Percentiles rank a stretch among this genome's conserved stretches.
Evolutionary conservation across 2,888 invertebrate genomes (phyloP).

Genomic region (Ennomos fuscantarius): DNA sequence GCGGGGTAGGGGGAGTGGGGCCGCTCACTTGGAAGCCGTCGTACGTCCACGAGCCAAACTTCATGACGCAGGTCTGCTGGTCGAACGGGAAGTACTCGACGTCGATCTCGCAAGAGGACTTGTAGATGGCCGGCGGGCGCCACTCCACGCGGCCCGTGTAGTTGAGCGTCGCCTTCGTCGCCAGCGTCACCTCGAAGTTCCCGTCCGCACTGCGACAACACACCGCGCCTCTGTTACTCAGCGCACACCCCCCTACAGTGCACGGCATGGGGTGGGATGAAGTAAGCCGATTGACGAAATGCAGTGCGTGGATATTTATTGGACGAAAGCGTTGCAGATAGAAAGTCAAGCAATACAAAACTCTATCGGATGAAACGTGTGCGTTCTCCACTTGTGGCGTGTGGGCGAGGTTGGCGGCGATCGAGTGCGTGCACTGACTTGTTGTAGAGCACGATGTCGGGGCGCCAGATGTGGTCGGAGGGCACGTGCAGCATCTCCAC

Average conservation of each 20-base stretch:
- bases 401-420: background rate
- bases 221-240: background rate
- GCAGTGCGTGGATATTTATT: no score
- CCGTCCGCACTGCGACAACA: conserved; percentile 91
- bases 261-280: no score
- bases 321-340: no score
- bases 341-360: no score
- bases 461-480: conserved; percentile 98
- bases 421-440: conserved; percentile 86
- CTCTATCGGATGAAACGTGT: no score
- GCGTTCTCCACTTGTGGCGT: background rate
- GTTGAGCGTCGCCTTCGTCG: conserved; percentile 95
- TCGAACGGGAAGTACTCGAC: conserved; percentile 97
- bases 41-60: conserved; percentile 98
- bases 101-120: conserved; percentile 96
- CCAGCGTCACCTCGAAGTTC: conserved; percentile 96
- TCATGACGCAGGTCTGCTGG: conserved; percentile 96
- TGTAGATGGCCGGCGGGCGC: conserved; percentile 98
- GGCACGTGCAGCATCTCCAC: conserved; percentile 98
- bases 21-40: conserved; percentile 94
- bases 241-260: no score
- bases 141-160: conserved; percentile 95
- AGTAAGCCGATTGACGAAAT: no score
- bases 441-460: conserved; percentile 97
- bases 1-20: background rate